These are phyloP conservation scores for Pyrrhosoma nymphula DNA, from an alignment of 2,888 invertebrate genomes.

Conservation along the genomic window DNA sequence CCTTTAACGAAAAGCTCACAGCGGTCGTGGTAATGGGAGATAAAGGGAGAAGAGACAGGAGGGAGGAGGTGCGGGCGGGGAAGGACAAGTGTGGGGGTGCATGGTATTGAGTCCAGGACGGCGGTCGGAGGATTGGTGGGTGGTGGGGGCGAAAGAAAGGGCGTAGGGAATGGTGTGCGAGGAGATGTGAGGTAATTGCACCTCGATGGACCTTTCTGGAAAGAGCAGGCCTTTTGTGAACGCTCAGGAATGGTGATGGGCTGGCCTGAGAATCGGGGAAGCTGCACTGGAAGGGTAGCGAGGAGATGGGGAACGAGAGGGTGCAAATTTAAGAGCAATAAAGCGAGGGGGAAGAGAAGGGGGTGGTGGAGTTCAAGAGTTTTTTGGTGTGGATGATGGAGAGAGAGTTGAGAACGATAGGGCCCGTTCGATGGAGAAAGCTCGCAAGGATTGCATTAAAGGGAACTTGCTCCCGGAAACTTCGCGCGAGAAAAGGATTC, in stretches of 20 bases:
- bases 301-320: background rate
- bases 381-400: background rate
- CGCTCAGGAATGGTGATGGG: background rate
- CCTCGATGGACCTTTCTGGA: slow-evolving; percentile 4
- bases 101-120: too few species aligned
- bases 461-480: background rate
- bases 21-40: background rate
- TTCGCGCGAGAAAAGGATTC: background rate
- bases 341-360: background rate
- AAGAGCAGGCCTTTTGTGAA: slow-evolving; percentile 19
- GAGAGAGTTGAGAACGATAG: background rate
- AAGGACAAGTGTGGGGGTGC: too few species aligned
- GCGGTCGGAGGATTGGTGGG: too few species aligned
- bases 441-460: background rate
- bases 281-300: background rate
- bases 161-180: background rate
- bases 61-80: background rate
- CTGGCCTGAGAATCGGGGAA: background rate
- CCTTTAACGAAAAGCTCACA: background rate
- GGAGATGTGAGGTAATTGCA: background rate
- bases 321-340: background rate
- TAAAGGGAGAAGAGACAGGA: background rate
- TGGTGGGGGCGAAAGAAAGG: background rate
- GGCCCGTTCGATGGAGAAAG: background rate
- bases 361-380: background rate